Evolutionary conservation across 2,113 vertebrate genomes (phyloP).

Genomic region (Sinosuthora webbiana): DNA sequence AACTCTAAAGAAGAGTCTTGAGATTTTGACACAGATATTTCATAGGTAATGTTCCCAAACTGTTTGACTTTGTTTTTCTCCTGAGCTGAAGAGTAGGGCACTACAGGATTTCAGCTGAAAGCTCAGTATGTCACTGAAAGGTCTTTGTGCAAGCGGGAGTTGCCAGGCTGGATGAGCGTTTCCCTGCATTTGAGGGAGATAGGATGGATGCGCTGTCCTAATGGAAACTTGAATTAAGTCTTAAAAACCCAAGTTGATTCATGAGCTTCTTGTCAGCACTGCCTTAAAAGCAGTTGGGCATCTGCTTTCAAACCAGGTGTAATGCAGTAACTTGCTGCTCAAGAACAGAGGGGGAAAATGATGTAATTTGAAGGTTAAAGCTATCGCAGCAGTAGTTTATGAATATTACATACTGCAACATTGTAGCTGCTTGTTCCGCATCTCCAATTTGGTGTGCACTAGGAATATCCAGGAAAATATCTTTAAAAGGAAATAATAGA

Average conservation of each 20-base stretch:
- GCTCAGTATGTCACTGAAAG: background rate
- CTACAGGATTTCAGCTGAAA: constrained; percentile 21
- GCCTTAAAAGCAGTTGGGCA: constrained; percentile 15
- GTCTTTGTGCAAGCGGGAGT: background rate
- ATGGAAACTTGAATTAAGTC: background rate
- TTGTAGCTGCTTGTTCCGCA: background rate
- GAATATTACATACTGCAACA: background rate
- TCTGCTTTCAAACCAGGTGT: background rate
- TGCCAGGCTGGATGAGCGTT: constrained; percentile 15
- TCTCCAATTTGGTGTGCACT: background rate
- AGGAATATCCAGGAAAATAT: constrained; percentile 4
- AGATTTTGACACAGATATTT: background rate
- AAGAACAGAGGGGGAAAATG: constrained; percentile 8
- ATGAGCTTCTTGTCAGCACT: background rate
- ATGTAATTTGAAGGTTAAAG: constrained; percentile 34
- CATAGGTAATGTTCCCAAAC: background rate
- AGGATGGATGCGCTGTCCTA: background rate
- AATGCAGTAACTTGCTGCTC: constrained; percentile 41
- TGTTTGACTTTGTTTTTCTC: background rate
- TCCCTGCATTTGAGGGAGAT: background rate
- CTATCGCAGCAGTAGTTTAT: constrained; percentile 15
- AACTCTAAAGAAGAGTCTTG: background rate
- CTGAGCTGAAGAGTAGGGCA: background rate
- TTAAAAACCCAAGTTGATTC: constrained; percentile 17
- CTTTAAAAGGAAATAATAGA: background rate